A percentile compares a stretch with the other conserved stretches of the same genome.
Conservation (phyloP, 2,888 invertebrate species). For the Microchrysa polita region DNA sequence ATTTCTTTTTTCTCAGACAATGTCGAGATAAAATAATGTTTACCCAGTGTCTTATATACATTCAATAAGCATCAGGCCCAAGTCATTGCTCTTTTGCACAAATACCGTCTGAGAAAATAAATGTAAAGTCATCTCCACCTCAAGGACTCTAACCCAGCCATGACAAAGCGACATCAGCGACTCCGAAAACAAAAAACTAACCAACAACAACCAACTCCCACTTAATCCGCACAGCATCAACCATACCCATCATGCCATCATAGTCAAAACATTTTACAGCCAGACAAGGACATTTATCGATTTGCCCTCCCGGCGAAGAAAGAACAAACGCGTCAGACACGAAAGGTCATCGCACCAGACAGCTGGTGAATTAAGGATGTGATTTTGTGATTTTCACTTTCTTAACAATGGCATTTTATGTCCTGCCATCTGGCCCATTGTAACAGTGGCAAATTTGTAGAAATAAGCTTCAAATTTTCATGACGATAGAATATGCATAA, state of each 20-base stretch:
- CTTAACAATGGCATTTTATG: no score
- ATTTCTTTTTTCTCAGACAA: no score
- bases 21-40: no score
- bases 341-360: constrained; percentile 16
- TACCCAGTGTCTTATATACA: no score
- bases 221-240: neutral
- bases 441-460: neutral
- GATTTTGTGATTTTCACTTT: neutral
- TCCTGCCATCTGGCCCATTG: neutral
- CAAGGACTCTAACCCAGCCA: neutral
- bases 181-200: neutral
- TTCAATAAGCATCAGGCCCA: no score
- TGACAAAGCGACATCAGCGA: neutral
- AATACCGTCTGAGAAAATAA: neutral
- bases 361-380: neutral
- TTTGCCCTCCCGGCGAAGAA: neutral
- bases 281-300: constrained; percentile 7
- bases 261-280: neutral
- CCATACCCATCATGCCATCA: no score
- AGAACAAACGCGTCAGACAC: neutral
- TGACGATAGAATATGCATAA: neutral
- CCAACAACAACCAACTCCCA: neutral
- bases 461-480: neutral
- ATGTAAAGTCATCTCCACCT: neutral
- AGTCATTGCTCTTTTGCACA: no score